These are phyloP conservation scores for Amyelois transitella DNA, from an alignment of 1,140 invertebrate genomes.

Conservation along the genomic window DNA sequence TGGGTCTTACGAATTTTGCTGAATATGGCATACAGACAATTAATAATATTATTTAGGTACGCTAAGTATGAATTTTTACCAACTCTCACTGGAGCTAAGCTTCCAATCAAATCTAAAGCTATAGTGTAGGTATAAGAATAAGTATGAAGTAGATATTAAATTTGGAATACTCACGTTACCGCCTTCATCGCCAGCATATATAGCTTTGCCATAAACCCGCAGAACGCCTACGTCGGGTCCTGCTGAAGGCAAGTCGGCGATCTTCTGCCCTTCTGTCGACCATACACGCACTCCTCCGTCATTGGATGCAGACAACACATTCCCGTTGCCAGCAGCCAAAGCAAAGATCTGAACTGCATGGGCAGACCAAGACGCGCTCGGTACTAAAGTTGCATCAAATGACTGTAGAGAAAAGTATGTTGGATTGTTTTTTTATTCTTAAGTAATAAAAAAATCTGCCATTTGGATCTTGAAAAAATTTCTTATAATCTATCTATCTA, in stretches of 20 bases:
- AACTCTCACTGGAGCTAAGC: too few relatives aligned
- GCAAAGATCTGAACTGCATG: slow-evolving; percentile 58
- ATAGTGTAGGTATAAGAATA: too few relatives aligned
- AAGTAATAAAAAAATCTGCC: not conserved
- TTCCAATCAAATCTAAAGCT: too few relatives aligned
- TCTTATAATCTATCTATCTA: too few relatives aligned
- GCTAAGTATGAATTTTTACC: too few relatives aligned
- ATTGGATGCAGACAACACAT: slow-evolving; percentile 53
- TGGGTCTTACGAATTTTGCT: too few relatives aligned
- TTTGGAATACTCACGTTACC: slow-evolving; percentile 48
- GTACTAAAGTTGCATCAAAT: slow-evolving; percentile 41
- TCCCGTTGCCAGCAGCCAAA: slow-evolving; percentile 35
- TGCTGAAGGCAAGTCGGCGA: slow-evolving; percentile 31
- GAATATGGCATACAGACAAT: too few relatives aligned
- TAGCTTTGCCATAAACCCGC: slow-evolving; percentile 32
- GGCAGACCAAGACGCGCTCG: slow-evolving; percentile 42
- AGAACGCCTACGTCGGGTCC: slow-evolving; percentile 42
- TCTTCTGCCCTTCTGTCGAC: slow-evolving; percentile 42
- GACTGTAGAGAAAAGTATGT: slow-evolving; percentile 26
- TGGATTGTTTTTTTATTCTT: not conserved
- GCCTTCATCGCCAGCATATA: slow-evolving; percentile 56
- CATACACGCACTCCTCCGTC: slow-evolving; percentile 54
- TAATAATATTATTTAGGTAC: too few relatives aligned
- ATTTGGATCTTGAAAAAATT: too few relatives aligned
- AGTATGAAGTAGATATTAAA: not conserved